Evolutionary conservation across 2,113 vertebrate genomes (phyloP), one percentile per base, ranked within the genome.

Genomic region (Nycticebus coucang): DNA sequence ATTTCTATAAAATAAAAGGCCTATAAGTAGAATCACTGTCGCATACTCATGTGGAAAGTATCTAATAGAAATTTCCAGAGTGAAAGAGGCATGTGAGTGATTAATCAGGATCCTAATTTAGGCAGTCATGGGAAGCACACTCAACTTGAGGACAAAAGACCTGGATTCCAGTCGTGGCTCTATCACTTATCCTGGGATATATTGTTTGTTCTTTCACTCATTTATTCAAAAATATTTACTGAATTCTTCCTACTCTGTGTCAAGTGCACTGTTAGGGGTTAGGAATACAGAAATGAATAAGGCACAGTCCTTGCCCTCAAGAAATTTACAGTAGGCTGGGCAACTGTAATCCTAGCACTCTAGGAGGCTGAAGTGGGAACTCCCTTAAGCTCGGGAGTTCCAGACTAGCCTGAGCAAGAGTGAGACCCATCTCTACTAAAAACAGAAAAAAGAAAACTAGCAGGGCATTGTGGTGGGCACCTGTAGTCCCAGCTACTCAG

Each of bases 1-100:
- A 89, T 78, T 92, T 87, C 82, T 87, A 14, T 87, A 83, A 79
- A 35, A 74, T 53, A 94, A 94, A 96, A 84, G 41, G 64, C 13
- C 1, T 33, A 69, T 33, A 93, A 82, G 10, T 83, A 37, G 71
- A 93, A 72, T 82, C 21, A 24, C 62, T 83, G 10, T 26, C 55
- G 55, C 79, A 60, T 5, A 78, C 55, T 96, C 13, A 5, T 53
- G 69, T 53, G 60, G 35, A 55, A 74, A 66, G 33, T 69, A 30
- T 69, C 59, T 50, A 69, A 19, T 37, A 71, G 55, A 68, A 93
- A 77, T 78, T 90, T 83, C 71, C 53, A 86, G 30, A 83, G 62
- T 82, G 35, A 87, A 64, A 95, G 82, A 83, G 45, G 7, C 55
- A 71, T 35, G n/a, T 90, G 87, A 93, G 45, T 74, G 35, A 64